Conservation (phyloP, 2,888 invertebrate genomes). For the Mesoligia furuncula region DNA sequence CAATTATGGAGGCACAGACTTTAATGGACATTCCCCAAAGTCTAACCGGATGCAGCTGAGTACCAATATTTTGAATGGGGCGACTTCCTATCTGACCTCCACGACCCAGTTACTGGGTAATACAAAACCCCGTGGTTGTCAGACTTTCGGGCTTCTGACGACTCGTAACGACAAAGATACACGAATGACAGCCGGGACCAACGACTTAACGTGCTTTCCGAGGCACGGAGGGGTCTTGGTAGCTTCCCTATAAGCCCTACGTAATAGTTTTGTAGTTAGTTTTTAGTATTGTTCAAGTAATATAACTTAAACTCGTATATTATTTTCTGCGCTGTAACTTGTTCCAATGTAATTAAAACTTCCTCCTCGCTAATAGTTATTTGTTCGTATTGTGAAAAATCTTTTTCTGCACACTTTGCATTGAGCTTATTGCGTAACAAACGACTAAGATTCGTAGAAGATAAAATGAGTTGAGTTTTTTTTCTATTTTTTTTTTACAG, state of each 20-base stretch:
- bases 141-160: too few species aligned
- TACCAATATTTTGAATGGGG: too few species aligned
- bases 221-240: too few species aligned
- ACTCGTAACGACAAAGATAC: too few species aligned
- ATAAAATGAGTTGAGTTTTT: background rate
- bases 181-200: too few species aligned
- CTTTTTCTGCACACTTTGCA: slow-evolving; percentile 28
- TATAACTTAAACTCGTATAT: slow-evolving; percentile 35
- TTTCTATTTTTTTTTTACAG: background rate
- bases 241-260: background rate
- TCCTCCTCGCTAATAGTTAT: slow-evolving; percentile 34
- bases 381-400: slow-evolving; percentile 43
- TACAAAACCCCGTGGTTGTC: too few species aligned
- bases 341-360: slow-evolving; percentile 59
- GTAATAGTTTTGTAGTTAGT: slow-evolving; percentile 29
- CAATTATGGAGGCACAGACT: too few species aligned
- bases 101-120: too few species aligned
- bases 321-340: slow-evolving; percentile 51
- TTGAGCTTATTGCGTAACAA: slow-evolving; percentile 25
- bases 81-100: too few species aligned
- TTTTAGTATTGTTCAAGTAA: slow-evolving; percentile 2
- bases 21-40: too few species aligned
- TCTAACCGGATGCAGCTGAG: too few species aligned
- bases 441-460: background rate
- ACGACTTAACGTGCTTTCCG: too few species aligned